Percentiles rank a stretch among this genome's conserved stretches.
phyloP scores from a whole-genome alignment of 2,888 invertebrate species.

The Morpho deidamia region DNA sequence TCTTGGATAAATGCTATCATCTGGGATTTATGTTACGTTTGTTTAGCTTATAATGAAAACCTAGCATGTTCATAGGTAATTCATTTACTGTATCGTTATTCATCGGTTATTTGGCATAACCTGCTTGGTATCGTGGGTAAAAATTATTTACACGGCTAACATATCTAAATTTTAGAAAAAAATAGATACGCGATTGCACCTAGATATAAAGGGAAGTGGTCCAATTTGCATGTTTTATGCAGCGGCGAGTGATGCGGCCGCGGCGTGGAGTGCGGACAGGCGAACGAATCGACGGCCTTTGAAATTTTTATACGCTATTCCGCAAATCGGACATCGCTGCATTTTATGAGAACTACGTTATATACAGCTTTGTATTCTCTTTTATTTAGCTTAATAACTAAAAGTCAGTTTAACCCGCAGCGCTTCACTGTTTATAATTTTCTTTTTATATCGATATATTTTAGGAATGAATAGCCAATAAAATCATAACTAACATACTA shows the following conservation, averaged over 20 bases:
- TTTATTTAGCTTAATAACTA: constrained; percentile 25
- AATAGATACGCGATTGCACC: constrained; percentile 67
- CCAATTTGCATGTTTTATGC: constrained; percentile 77
- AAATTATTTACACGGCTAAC: too few species aligned
- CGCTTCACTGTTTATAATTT: constrained; percentile 1
- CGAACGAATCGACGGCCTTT: constrained; percentile 55
- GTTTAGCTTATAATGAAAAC: too few species aligned
- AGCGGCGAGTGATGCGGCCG: constrained; percentile 57
- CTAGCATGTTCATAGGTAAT: too few species aligned
- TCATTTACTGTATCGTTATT: too few species aligned
- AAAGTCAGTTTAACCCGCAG: constrained; percentile 5
- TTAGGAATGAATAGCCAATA: not conserved
- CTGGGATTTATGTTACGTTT: too few species aligned
- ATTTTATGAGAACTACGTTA: constrained; percentile 55
- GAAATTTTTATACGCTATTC: constrained; percentile 71
- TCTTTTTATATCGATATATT: not conserved
- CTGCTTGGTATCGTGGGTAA: too few species aligned
- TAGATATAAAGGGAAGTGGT: constrained; percentile 66
- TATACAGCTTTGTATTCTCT: constrained; percentile 34
- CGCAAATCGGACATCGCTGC: constrained; percentile 64
- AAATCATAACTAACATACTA: not conserved
- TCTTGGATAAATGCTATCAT: too few species aligned
- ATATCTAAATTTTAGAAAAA: constrained; percentile 63
- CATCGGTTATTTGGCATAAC: too few species aligned
- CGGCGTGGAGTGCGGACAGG: constrained; percentile 41